Evolutionary conservation across 2,888 invertebrate genomes (phyloP), one percentile per base, ranked within the genome.

Genomic region (Drosophila suboccidentalis): DNA sequence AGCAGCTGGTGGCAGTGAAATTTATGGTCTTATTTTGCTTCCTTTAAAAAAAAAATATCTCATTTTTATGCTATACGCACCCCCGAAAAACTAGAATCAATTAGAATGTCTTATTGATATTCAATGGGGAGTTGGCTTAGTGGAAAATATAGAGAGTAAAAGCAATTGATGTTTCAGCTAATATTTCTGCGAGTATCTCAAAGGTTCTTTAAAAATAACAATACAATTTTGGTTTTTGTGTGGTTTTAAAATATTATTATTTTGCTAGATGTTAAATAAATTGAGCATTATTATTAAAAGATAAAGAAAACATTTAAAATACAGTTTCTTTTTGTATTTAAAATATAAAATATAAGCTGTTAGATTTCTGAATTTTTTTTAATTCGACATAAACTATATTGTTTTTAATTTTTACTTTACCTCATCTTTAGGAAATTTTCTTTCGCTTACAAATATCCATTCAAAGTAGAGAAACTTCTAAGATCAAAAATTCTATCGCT

Each of bases 91-190:
- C 46, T 39, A 38, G 46, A 53, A 46, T 58, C 47, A 58, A 53
- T 54, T 55, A 17, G 46, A 46, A 46, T 54, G 26, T 44, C 44
- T 54, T 62, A 46, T 46, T 38, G 46, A 54, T 50, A 62, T 47
- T 38, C 41, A 44, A 62, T 46, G 46, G 57, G 36, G 46, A 58
- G 36, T 46, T 58, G 15, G 13, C 19, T 34, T 36, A 57, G 36
- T 26, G 36, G 26, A 3, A 38, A 58, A 29, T 46, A 13, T 39
- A 13, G 26, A 29, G 15, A 9, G 19, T 17, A 54, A 6, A 29
- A n/a, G 22, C 10, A 41, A n/a, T 22, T 34, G 26, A 15, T 53
- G 38, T 22, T 26, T 15, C 9, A 1, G 6, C 6, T n/a, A 34
- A 34, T 19, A 43, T n/a, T 22, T 44, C 2, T 5, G 8, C 13